Conservation (phyloP, 2,888 invertebrate species). For the Orthosia incerta region DNA sequence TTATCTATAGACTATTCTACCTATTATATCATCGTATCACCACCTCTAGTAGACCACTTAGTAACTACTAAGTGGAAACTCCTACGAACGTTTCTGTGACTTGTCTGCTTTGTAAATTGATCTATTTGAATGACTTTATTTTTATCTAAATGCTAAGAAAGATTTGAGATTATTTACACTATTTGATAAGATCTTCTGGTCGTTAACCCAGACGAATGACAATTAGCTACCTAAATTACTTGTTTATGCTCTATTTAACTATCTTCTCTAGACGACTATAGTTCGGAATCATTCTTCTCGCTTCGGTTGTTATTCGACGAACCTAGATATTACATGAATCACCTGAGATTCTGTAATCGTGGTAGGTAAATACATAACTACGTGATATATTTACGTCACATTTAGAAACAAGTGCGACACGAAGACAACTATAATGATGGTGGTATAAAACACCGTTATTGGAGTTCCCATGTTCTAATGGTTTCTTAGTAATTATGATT, state of each 20-base stretch:
- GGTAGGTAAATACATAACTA: constrained; percentile 21
- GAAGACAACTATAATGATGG: constrained; percentile 23
- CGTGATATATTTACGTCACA: constrained; percentile 44
- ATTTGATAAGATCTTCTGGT: constrained; percentile 30
- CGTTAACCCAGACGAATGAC: constrained; percentile 28
- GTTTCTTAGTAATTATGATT: constrained; percentile 2
- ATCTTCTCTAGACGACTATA: not conserved
- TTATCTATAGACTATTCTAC: not conserved
- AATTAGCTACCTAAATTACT: constrained; percentile 2
- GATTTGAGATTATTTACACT: constrained; percentile 17
- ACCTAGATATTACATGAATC: constrained; percentile 38
- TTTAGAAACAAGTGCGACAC: constrained; percentile 11
- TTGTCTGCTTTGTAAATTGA: constrained; percentile 9
- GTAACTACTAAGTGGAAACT: not conserved
- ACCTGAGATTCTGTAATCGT: constrained; percentile 31
- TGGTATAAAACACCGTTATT: constrained; percentile 14
- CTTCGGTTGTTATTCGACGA: constrained; percentile 7
- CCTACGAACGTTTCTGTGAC: not conserved
- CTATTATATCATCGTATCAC: not conserved
- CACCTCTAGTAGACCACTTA: too few relatives aligned
- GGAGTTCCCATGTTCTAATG: constrained; percentile 32
- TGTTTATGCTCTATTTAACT: not conserved
- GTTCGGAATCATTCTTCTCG: not conserved
- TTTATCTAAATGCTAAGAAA: constrained; percentile 15
- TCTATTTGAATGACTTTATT: constrained; percentile 1